A percentile compares a stretch with the other conserved stretches of the same genome.
Conservation (phyloP, 2,113 vertebrate genomes). For the Aphelocoma coerulescens region DNA sequence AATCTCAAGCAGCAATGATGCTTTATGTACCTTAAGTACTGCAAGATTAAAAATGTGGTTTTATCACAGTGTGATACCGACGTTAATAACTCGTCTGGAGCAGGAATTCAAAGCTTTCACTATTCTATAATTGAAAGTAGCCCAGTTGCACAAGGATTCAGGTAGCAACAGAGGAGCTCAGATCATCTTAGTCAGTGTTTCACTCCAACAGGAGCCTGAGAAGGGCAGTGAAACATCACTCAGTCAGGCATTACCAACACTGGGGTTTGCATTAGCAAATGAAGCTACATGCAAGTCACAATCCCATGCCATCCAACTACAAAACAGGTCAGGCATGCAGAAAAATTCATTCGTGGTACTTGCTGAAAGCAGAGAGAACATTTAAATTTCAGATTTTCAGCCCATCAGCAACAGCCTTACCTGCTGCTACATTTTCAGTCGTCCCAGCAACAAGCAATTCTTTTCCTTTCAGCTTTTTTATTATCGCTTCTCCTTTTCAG, state of each 20-base stretch:
- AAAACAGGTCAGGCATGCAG: conserved; percentile 50
- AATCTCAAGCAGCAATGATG: conserved; percentile 29
- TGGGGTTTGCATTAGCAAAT: conserved; percentile 21
- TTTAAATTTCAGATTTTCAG: conserved; percentile 27
- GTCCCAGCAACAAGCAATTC: not conserved
- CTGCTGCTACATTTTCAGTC: not conserved
- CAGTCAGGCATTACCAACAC: not conserved
- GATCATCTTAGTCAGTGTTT: conserved; percentile 46
- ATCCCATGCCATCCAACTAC: conserved; percentile 22
- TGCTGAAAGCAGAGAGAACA: conserved; percentile 21
- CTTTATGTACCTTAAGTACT: conserved; percentile 55
- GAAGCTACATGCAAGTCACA: conserved; percentile 22
- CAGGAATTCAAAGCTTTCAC: conserved; percentile 61
- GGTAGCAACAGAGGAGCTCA: conserved; percentile 24
- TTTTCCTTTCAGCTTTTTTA: not conserved
- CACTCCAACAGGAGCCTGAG: not conserved
- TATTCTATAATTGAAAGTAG: conserved; percentile 69
- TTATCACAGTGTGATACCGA: conserved; percentile 62
- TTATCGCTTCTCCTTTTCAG: not conserved
- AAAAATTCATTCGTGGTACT: conserved; percentile 30
- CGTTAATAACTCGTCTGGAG: conserved; percentile 63
- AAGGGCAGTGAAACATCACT: not conserved
- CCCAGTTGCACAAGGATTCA: conserved; percentile 18
- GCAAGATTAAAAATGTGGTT: conserved; percentile 68
- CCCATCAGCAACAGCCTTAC: conserved; percentile 29